These are phyloP conservation scores for Drosophila picticornis DNA, from an alignment of 2,888 invertebrate genomes.

Conservation along the genomic window DNA sequence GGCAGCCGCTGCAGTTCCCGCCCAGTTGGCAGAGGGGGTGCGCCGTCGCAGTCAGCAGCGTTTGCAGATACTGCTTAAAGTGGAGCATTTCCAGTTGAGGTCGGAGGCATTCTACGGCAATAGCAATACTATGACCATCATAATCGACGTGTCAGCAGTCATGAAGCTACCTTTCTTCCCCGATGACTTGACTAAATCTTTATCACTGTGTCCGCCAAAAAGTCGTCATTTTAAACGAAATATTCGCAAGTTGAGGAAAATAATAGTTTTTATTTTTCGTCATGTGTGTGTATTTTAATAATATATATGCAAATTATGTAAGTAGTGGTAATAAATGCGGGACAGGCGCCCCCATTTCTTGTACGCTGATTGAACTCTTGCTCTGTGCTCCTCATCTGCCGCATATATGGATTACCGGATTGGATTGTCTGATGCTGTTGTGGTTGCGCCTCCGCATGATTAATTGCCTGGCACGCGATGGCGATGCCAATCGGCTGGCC, in stretches of 20 bases:
- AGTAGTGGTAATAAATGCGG: background rate
- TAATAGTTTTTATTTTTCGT: background rate
- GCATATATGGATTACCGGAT: conserved; percentile 3
- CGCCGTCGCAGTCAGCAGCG: too few species aligned
- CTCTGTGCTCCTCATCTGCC: conserved; percentile 16
- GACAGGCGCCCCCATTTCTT: background rate
- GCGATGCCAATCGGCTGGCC: conserved; percentile 69
- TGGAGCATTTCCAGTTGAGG: background rate
- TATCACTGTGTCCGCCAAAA: background rate
- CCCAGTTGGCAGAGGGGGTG: background rate
- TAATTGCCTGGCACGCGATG: conserved; percentile 70
- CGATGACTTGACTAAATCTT: background rate
- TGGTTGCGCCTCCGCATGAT: conserved; percentile 51
- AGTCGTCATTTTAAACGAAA: background rate
- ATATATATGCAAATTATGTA: background rate
- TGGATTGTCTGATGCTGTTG: background rate
- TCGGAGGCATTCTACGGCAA: too few species aligned
- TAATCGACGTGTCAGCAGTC: background rate
- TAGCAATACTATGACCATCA: too few species aligned
- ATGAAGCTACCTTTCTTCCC: background rate
- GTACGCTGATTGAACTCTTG: background rate
- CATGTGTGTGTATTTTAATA: fast-evolving
- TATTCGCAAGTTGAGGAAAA: background rate
- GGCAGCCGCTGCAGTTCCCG: background rate
- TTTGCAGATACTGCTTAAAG: background rate